A percentile compares a stretch with the other conserved stretches of the same genome.
Conservation (phyloP, 2,888 invertebrate species). For the Eustalomyia histrio region DNA sequence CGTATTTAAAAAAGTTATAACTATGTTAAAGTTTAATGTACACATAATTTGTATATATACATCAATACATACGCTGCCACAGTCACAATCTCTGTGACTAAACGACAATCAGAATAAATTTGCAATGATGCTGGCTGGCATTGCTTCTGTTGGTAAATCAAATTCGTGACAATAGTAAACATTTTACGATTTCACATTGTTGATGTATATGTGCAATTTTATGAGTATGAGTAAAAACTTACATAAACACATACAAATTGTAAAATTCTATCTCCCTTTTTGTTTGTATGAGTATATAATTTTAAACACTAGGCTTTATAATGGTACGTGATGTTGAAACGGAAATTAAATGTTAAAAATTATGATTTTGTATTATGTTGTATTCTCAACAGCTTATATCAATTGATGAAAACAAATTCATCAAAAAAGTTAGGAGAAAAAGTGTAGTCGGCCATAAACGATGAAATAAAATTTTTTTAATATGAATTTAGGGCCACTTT, state of each 20-base stretch:
- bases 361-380: too few species aligned
- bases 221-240: neutral
- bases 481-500: too few species aligned
- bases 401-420: too few species aligned
- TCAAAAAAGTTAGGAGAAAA: too few species aligned
- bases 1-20: constrained; percentile 23
- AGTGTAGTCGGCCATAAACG: too few species aligned
- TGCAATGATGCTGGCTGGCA: constrained; percentile 32
- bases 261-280: neutral
- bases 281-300: constrained; percentile 13
- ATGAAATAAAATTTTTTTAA: too few species aligned
- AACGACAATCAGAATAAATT: constrained; percentile 35
- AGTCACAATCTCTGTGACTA: constrained; percentile 15
- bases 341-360: constrained; percentile 33
- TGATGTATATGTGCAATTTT: neutral
- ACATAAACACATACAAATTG: neutral
- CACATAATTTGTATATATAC: constrained; percentile 43
- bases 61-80: neutral
- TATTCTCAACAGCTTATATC: too few species aligned
- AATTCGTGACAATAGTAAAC: constrained; percentile 54
- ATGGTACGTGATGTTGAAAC: constrained; percentile 41
- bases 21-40: constrained; percentile 30
- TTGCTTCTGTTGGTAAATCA: constrained; percentile 24
- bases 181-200: constrained; percentile 41
- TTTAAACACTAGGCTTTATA: constrained; percentile 25